These are phyloP conservation scores for Octonoba sinensis DNA, from an alignment of 2,888 invertebrate species.

Conservation along the genomic window DNA sequence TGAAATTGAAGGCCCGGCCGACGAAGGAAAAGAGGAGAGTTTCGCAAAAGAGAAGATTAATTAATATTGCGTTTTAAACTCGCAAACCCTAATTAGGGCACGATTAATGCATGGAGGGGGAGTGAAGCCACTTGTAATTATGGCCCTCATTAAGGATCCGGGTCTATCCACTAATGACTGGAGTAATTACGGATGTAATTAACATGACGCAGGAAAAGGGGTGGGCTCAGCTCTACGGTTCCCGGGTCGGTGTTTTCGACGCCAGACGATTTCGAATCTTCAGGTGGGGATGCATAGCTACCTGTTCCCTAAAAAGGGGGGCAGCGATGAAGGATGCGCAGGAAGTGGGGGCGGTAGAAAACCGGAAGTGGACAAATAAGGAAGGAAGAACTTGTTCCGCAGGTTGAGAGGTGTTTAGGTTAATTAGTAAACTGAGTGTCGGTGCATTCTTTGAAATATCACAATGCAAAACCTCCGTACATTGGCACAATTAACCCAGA, in stretches of 20 bases:
- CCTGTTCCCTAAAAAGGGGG: conserved; percentile 17
- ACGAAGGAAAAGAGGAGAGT: conserved; percentile 17
- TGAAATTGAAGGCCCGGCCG: conserved; percentile 27
- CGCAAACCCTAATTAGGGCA: conserved; percentile 60
- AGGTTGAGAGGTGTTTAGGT: conserved; percentile 3
- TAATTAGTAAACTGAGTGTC: not conserved
- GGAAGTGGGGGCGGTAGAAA: no score
- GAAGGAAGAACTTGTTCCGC: conserved; percentile 13
- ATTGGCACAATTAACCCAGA: no score
- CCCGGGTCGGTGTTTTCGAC: not conserved
- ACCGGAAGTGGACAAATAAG: conserved; percentile 12
- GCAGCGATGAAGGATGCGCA: not conserved
- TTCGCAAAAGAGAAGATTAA: conserved; percentile 44
- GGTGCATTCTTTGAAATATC: no score
- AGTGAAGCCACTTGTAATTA: conserved; percentile 64
- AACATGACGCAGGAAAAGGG: conserved; percentile 43
- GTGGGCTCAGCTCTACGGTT: conserved; percentile 3
- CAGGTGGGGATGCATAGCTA: conserved; percentile 1
- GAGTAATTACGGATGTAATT: conserved; percentile 65
- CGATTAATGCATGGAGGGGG: conserved; percentile 59
- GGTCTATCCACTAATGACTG: conserved; percentile 62
- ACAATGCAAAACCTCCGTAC: no score
- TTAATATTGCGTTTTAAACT: conserved; percentile 65
- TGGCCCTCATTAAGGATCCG: conserved; percentile 58
- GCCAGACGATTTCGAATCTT: conserved; percentile 1